Evolutionary conservation across 1,140 invertebrate genomes (phyloP), one percentile per base, ranked within the genome.

Genomic region (Steinernema khuongi): DNA sequence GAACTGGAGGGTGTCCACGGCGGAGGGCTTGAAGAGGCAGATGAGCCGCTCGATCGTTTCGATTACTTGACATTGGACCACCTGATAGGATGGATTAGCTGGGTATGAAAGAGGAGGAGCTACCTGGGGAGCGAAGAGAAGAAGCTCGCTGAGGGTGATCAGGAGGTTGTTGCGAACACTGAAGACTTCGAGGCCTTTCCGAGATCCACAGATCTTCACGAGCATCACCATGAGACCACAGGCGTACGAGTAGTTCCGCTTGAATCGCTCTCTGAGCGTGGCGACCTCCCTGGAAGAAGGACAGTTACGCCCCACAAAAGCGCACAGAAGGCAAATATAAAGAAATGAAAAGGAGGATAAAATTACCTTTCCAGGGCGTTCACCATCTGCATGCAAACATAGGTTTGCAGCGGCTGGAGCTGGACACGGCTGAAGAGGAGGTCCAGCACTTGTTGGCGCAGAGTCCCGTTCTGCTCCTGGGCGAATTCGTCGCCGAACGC

Each of bases 351-450:
- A 22, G 68, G 11, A n/a, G 36, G 36, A 41, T 11, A 41, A n/a
- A 29, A 17, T 29, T 68, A 79, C 81, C 83, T 78, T 69, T 83
- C 82, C 30, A 83, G 68, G 0, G 82, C 82, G 17, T 70, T 74
- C 22, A 83, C 81, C 31, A 83, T 82, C 69, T 83, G 82, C n/a
- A 66, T 73, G 72, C 80, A 81, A 2, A 83, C 82, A 60, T 85
- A 85, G 60, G 71, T 80, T 71, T 85, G 82, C n/a, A 83, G 77
- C 1, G 83, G 83, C 41, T 85, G 80, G 4, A 83, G 74, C 44
- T 83, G 82, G 1, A 80, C 78, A 14, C 81, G 70, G 44, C 76
- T 79, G 70, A 83, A 85, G 0, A 83, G 72, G 30, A 83, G 44
- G 44, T 83, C 83, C 7, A 83, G 44, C 14, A 83, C 81, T 74